Base-by-base conservation (phyloP, 2,113 vertebrate genomes). In the Psephotus haematonotus region DNA sequence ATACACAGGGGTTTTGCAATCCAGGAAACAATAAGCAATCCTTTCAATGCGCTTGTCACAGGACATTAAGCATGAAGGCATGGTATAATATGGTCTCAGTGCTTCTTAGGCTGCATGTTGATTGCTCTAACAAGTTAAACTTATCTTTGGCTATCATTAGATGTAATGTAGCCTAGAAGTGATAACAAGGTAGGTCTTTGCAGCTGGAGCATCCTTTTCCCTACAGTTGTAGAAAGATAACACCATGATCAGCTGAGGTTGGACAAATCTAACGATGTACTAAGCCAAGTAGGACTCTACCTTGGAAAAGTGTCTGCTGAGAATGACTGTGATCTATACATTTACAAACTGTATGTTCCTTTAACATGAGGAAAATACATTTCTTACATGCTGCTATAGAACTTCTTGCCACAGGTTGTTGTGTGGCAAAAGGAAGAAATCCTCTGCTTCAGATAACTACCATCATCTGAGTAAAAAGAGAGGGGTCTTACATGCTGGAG, bases 231-330 rank as follows among this genome's bases (percentile, higher is more conserved):
- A 67, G 46, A 63, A 88, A 64, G 23, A 80, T 67, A 59, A 37
- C 13, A 1, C 3, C 27, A 1, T 17, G 14, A 9, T 60, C 49
- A 85, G 12, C 15, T 63, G n/a, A 70, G 27, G 8, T 0, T 14
- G 5, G 53, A 80, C 87, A 74, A 74, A 86, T 35, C 47, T 77
- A 57, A 64, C 33, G 19, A 82, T n/a, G 4, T 52, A 49, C 0
- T 4, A 77, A 93, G n/a, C 11, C 7, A 82, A 77, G 41, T 39
- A 53, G 6, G 13, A 71, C 10, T 76, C 25, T 60, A 8, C 25
- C n/a, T 55, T 43, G 17, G 55, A 80, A 91, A 93, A 47, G 11
- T 33, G 3, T 69, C 28, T 74, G 15, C 7, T 80, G 53, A 0
- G 41, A 13, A 39, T 59, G 17, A 16, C 29, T 62, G 14, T 44